Base-by-base conservation (phyloP, 1,140 invertebrate genomes). In the Cephus cinctus region DNA sequence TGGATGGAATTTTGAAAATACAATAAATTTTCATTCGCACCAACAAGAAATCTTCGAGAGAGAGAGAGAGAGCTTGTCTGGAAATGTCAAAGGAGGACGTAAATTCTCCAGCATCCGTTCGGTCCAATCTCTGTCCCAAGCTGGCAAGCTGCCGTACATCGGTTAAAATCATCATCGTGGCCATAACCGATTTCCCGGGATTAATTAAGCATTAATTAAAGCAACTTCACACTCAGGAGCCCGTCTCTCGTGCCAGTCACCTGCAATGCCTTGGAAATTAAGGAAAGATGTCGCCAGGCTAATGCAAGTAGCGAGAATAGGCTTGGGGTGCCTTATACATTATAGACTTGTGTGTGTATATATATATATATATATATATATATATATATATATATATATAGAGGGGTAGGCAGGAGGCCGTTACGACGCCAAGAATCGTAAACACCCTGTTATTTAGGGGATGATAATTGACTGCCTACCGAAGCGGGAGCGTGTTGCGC, bases 201-300 rank as follows among this genome's bases (percentile, higher is more conserved):
- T 67, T 65, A 67, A 65, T 67, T 57, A 61, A 63, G 56, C 45
- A 52, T 60, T 54, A 59, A 66, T 63, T 58, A 61, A 58, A 54
- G 54, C 44, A 41, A 40, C 22, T 11, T n/a, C 19, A 15, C 18
- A 43, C 23, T 41, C 41, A 36, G 42, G 36, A 40, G 30, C 43
- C 25, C 47, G 43, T 19, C 8, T n/a, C 25, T 27, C 25, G 6
- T n/a, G n/a, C 6, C n/a, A n/a, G 43, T 31, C 19, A 36, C 18
- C 2, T 41, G 18, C n/a, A 14, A 58, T 54, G 50, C 57, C 53
- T 60, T 58, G 57, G 55, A 47, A 55, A 67, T 67, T 67, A 67
- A 63, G 60, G 56, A 67, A 67, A 67, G 62, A 65, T 67, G 64
- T 65, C 54, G 62, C 64, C 59, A 59, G 9, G 54, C 23, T 56